Base-by-base conservation (phyloP, 2,888 invertebrate species). In the Thera obeliscata region DNA sequence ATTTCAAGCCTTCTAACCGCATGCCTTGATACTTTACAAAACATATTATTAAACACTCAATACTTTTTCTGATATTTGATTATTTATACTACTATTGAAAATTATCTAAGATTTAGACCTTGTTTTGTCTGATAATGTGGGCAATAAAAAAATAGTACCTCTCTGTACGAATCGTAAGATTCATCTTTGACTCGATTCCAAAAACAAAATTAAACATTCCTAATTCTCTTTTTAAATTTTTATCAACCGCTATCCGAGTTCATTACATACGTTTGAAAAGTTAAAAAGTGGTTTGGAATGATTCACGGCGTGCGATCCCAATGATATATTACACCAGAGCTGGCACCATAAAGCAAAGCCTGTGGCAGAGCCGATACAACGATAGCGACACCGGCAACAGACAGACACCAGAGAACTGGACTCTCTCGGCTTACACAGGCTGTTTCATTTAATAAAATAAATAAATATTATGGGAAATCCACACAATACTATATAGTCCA, bases 281-380 rank as follows among this genome's bases (percentile, higher is more conserved):
- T 91, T 89, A 88, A 92, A 92, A 93, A 90, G 88, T 90, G 88
- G 84, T 84, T 81, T 76, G 83, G 87, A 89, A 92, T 93, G 90
- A 93, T 90, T 91, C 91, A 93, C 91, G 91, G 92, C 90, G 91
- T 92, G 91, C 91, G 91, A 91, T 92, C 89, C 88, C 85, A 88
- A 90, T 93, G 93, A 93, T 89, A 93, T 93, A 93, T 93, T 93
- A 91, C 91, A 90, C 88, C 86, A 81, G 81, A 86, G 87, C 91
- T 92, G 93, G 91, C 90, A 91, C 92, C 92, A 93, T 93, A 93
- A 93, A 93, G 90, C 91, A 93, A 92, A 92, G 89, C 89, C 88
- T 85, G 87, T 91, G 91, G 92, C 92, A 90, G 84, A 84, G 84
- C 87, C 91, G 93, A 93, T 93, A 93, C 93, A 91, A 89, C 90